Percentiles rank a stretch among this genome's conserved stretches.
Conservation (phyloP, 2,888 invertebrate species). For the Drosophila mimetica region DNA sequence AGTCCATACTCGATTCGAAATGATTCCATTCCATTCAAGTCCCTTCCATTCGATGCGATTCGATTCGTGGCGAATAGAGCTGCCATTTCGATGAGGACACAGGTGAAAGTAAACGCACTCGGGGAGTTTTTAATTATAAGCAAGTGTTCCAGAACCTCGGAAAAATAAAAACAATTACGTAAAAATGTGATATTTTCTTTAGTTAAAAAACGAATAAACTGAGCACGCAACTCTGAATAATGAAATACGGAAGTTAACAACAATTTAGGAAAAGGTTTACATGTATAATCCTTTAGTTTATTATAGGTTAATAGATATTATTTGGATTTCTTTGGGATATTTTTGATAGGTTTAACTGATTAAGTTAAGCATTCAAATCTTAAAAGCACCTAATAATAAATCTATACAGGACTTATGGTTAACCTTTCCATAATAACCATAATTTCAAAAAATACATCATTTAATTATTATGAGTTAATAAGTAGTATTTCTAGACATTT, state of each 20-base stretch:
- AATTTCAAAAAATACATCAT: no score
- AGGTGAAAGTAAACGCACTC: constrained; percentile 6
- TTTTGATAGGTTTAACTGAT: no score
- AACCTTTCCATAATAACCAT: no score
- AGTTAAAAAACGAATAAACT: not conserved
- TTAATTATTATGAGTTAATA: no score
- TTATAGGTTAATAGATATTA: no score
- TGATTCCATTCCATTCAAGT: constrained; percentile 2
- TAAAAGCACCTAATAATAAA: no score
- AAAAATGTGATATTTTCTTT: not conserved
- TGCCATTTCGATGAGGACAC: not conserved
- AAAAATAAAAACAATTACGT: not conserved
- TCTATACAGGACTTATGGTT: no score
- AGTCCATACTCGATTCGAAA: constrained; percentile 18
- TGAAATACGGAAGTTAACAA: not conserved
- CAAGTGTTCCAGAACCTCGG: not conserved
- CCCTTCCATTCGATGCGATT: constrained; percentile 1
- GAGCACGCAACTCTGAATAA: not conserved
- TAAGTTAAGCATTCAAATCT: no score
- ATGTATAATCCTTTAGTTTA: no score
- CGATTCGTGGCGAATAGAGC: not conserved
- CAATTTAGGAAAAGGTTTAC: no score
- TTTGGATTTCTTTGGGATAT: no score
- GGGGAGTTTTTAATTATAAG: constrained; percentile 2
- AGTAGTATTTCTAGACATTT: no score